Conservation (phyloP, 2,797 vertebrate genomes). For the Coregonus sp. region DNA sequence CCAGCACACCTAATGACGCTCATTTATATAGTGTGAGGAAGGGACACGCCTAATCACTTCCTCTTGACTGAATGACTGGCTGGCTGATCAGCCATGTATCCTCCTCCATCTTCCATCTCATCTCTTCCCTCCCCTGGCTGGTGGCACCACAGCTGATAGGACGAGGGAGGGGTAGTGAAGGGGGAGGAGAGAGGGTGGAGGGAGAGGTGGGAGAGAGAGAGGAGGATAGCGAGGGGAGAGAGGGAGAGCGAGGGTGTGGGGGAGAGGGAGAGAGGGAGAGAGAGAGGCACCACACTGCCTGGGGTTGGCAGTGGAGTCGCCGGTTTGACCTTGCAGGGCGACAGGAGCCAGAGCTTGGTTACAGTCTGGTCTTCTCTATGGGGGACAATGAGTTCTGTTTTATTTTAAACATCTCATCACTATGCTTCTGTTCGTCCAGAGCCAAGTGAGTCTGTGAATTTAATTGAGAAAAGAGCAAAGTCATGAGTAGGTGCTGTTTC, state of each 20-base stretch:
- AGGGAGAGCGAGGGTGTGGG: background rate
- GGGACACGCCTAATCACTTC: slow-evolving; percentile 52
- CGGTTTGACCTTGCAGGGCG: slow-evolving; percentile 61
- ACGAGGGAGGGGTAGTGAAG: background rate
- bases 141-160: background rate
- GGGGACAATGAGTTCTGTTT: background rate
- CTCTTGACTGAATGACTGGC: slow-evolving; percentile 42
- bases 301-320: slow-evolving; percentile 52
- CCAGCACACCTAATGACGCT: slow-evolving; percentile 36
- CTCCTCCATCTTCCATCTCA: slow-evolving; percentile 21
- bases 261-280: slow-evolving; percentile 25
- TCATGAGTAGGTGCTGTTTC: background rate
- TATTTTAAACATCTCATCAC: background rate
- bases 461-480: background rate
- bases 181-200: background rate
- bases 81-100: slow-evolving; percentile 56
- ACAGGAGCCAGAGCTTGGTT: slow-evolving; percentile 45
- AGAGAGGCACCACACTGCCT: slow-evolving; percentile 47
- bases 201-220: background rate
- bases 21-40: slow-evolving; percentile 38
- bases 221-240: background rate
- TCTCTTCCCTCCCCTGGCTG: slow-evolving; percentile 14
- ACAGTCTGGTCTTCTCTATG: slow-evolving; percentile 23
- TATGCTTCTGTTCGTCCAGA: background rate
- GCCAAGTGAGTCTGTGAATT: background rate